Conservation (phyloP, 2,113 vertebrate genomes). For the Pelecanus crispus region DNA sequence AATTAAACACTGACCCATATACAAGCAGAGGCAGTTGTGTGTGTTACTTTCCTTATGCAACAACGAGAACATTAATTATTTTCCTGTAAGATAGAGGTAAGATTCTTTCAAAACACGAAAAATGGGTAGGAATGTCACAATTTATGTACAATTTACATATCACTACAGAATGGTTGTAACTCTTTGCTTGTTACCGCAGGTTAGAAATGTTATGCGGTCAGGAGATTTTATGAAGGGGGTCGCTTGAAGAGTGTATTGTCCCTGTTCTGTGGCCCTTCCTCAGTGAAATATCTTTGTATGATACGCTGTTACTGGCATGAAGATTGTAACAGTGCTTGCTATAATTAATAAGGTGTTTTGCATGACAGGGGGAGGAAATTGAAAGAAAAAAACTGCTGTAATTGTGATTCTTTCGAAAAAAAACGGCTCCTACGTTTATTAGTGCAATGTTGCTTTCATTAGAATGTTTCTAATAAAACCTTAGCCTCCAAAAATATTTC, state of each 20-base stretch:
- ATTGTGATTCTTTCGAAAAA: not conserved
- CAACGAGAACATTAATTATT: not conserved
- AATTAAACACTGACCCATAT: not conserved
- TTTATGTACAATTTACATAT: not conserved
- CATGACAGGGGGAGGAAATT: not conserved
- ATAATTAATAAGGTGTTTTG: slow-evolving; percentile 12
- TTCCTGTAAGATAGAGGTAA: not conserved
- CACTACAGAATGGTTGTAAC: not conserved
- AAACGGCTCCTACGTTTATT: slow-evolving; percentile 16
- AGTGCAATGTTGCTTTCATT: not conserved
- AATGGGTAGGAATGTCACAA: not conserved
- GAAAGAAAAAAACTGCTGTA: not conserved
- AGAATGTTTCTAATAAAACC: not conserved
- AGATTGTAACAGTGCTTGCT: not conserved
- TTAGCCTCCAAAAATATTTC: not conserved
- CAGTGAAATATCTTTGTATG: not conserved
- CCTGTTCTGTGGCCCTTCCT: not conserved
- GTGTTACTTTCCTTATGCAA: not conserved
- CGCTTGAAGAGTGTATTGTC: not conserved
- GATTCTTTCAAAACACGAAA: not conserved
- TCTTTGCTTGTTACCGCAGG: not conserved
- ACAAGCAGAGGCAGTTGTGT: not conserved
- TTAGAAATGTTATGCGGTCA: not conserved
- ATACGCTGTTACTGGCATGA: not conserved
- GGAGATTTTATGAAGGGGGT: not conserved